Base-by-base conservation (phyloP, 2,888 invertebrate genomes). In the Oscheius sp. region DNA sequence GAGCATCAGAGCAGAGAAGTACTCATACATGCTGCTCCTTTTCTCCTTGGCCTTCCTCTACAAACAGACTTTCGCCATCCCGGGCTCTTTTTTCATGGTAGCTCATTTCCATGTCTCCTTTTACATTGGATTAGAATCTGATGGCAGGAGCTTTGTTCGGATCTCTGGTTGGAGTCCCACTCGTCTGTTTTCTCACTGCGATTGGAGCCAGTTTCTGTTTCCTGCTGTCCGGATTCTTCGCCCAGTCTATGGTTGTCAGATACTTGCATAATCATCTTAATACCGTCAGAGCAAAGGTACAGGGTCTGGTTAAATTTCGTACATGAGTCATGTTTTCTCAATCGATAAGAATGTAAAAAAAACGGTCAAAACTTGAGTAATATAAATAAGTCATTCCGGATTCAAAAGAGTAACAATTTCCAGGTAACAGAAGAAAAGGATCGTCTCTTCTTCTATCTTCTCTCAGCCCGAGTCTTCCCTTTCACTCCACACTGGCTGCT, bases 401-500 rank as follows among this genome's bases (percentile, higher is more conserved):
- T 21, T 21, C 21, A 21, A 21, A 21, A 21, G 21, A 21, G 21
- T 21, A 21, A 21, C 21, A 21, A 21, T 13, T 29, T 73, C 42
- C 65, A 77, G 74, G 70, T 76, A 11, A 70, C 58, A 47, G 74
- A 65, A 13, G 70, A 78, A 29, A 50, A 59, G 57, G 74, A 73
- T 33, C 73, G 72, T 10, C 50, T 74, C n/a, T 66, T 78, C 53
- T 68, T 80, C 53, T 83, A 83, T 62, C 78, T 84, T 0, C 60
- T 83, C 5, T 82, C 81, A 2, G 83, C 84, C 10, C 66, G 92
- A 42, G 83, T 92, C 47, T 92, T 92, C 81, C 92, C 92, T 1
- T 91, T 92, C 90, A 91, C 92, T 5, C 92, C 92, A 2, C 92
- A 92, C 85, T 92, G 92, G 92, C 89, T 92, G 66, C 89, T 92